Evolutionary conservation across 2,888 invertebrate species (phyloP).

Genomic region (Drosophila paracracens): DNA sequence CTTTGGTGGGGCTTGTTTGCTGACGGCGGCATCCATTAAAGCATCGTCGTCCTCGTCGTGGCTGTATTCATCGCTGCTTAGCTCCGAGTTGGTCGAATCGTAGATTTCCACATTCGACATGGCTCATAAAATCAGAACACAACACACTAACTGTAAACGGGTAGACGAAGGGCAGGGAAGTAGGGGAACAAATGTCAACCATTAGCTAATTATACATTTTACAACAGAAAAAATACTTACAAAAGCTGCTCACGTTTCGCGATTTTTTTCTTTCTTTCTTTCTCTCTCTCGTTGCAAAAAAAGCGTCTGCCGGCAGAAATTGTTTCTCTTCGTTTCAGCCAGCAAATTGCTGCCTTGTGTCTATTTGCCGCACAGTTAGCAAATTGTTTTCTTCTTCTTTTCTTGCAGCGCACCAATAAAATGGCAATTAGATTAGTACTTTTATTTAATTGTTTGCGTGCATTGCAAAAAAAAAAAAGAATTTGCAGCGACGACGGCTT

Average conservation of each 20-base stretch:
- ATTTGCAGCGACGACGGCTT: slow-evolving; percentile 39
- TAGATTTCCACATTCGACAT: slow-evolving; percentile 69
- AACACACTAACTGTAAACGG: slow-evolving; percentile 8
- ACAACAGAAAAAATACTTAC: slow-evolving; percentile 39
- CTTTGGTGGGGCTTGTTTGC: slow-evolving; percentile 43
- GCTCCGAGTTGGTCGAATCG: slow-evolving; percentile 75
- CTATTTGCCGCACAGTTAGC: background rate
- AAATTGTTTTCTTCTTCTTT: background rate
- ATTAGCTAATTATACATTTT: slow-evolving; percentile 27
- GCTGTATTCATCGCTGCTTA: slow-evolving; percentile 71
- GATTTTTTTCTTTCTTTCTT: slow-evolving; percentile 20
- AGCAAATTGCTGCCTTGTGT: background rate
- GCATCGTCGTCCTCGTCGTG: slow-evolving; percentile 66
- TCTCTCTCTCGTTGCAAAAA: slow-evolving; percentile 43
- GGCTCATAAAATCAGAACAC: slow-evolving; percentile 4
- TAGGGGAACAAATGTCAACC: background rate
- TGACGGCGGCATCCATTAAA: slow-evolving; percentile 66
- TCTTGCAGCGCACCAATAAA: slow-evolving; percentile 3
- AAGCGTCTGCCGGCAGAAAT: slow-evolving; percentile 62
- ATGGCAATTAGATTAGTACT: slow-evolving; percentile 25
- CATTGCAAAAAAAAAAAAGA: slow-evolving; percentile 47
- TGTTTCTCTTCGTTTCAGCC: slow-evolving; percentile 3
- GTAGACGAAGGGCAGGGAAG: background rate
- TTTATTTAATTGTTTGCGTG: slow-evolving; percentile 29
- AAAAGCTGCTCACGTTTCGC: slow-evolving; percentile 52